Base-by-base conservation (phyloP, 1,140 invertebrate species). In the Psilanteris sp. region DNA sequence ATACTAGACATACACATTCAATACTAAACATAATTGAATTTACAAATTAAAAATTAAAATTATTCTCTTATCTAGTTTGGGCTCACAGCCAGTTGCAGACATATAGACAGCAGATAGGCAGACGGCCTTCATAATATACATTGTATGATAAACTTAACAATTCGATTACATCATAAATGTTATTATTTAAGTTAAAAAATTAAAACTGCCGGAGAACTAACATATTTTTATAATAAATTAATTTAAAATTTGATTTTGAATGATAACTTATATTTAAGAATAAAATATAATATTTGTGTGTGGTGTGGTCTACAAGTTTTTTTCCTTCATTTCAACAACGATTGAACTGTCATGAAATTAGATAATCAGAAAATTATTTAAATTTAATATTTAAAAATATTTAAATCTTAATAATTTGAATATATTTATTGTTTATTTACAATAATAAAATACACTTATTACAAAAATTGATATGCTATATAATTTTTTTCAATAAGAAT, bases 81-180 rank as follows among this genome's bases (percentile, higher is more conserved):
- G 76, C 76, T 73, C 70, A 78, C 76, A 78, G 76, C 76, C 76
- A 78, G 64, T 70, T 64, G 64, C 75, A 73, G 57, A 70, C 76
- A 61, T 32, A 46, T 59, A 70, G 31, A 66, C 44, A 78, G 57
- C 68, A 68, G 67, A 66, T 61, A 57, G 44, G 55, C 39, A 70
- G 43, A 61, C 32, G 43, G 39, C 44, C 48, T 62, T 54, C 39
- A 16, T 62, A 34, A 50, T 34, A 44, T 39, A 54, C 26, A 55
- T 50, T 32, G 15, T 54, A n/a, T 62, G 26, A 29, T 34, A 18
- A 62, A 39, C 32, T 29, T 29, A 48, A 72, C 18, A 5, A 31
- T 41, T 62, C 32, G 10, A 36, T 57, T 55, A 31, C 24, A 8
- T 37, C 15, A 10, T 8, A 6, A 43, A 20, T 15, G 22, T 10